phyloP scores from a whole-genome alignment of 2,113 vertebrate genomes.

The Tapirus terrestris region DNA sequence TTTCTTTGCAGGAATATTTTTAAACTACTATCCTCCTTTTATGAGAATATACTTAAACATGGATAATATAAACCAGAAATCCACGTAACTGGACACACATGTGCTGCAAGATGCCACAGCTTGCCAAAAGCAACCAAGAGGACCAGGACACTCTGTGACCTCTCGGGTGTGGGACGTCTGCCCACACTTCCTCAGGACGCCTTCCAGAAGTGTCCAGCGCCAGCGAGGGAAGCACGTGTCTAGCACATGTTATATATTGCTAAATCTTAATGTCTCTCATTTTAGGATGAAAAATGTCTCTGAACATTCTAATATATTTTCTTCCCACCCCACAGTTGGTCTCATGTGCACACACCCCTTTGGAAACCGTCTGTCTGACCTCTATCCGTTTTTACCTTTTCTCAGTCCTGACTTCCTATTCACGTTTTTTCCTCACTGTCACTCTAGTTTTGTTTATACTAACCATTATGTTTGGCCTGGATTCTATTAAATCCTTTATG shows the following conservation, averaged over 20 bases:
- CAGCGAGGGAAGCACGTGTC: neutral
- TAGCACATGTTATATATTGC: neutral
- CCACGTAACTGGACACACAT: fast-evolving
- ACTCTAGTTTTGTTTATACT: neutral
- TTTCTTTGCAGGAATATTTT: neutral
- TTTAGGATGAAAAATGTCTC: neutral
- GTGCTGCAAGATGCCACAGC: neutral
- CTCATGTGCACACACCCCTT: neutral
- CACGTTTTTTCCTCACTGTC: neutral
- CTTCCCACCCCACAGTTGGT: neutral
- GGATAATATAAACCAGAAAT: neutral
- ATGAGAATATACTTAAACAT: neutral
- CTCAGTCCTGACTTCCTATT: neutral
- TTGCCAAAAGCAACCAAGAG: neutral
- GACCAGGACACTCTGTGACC: fast-evolving
- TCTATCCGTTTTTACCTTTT: neutral
- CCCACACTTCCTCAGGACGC: neutral
- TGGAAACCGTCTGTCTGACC: too few species aligned
- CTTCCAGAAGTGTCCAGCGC: fast-evolving
- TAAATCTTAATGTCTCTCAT: neutral
- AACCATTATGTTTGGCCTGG: neutral
- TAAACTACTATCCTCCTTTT: neutral
- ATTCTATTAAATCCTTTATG: neutral
- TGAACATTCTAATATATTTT: neutral
- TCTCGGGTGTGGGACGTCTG: fast-evolving